Base-by-base conservation (phyloP, 2,797 vertebrate species). In the Moxostoma hubbsi region DNA sequence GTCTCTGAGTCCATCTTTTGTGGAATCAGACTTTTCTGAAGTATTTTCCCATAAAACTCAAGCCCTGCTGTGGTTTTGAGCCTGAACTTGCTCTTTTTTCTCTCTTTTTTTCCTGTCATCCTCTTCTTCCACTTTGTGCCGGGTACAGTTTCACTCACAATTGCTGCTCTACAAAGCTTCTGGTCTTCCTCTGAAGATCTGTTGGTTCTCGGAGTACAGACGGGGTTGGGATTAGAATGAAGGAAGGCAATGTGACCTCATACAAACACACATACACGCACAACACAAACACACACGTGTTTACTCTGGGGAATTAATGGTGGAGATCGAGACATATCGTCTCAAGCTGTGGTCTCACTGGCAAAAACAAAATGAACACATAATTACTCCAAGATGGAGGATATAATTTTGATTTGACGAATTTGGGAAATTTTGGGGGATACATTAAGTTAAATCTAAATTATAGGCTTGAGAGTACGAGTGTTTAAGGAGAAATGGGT, bases 1-100 rank as follows among this genome's bases (percentile, higher is more conserved):
- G 11, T 13, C 53, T 67, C 43, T 9, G 6, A 73, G 75, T 49
- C 72, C 59, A 72, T 78, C 57, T 73, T 54, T 84, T 81, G 64
- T 81, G 74, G 81, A 87, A 79, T 83, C 80, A 68, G 46, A 84
- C 80, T 78, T 85, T 76, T 75, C 59, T 81, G 76, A 87, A 89
- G 87, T 83, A 87, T 84, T 87, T 89, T 88, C 87, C 86, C 86
- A 88, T 87, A 86, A 88, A 88, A 85, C 81, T 83, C 73, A 81
- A 84, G 65, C 86, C 47, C 49, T 84, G 9, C 64, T 87, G 86
- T 81, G 88, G 87, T 87, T 80, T 71, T 11, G 64, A 78, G 77
- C 64, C 61, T 74, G 82, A 55, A 59, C 62, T 77, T 82, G 73
- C 53, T 65, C 36, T 65, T 76, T 49, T 76, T 43, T 73, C 46